Evolutionary conservation across 2,888 invertebrate species (phyloP), one percentile per base, ranked within the genome.

Genomic region (Drosophila kanekoi): DNA sequence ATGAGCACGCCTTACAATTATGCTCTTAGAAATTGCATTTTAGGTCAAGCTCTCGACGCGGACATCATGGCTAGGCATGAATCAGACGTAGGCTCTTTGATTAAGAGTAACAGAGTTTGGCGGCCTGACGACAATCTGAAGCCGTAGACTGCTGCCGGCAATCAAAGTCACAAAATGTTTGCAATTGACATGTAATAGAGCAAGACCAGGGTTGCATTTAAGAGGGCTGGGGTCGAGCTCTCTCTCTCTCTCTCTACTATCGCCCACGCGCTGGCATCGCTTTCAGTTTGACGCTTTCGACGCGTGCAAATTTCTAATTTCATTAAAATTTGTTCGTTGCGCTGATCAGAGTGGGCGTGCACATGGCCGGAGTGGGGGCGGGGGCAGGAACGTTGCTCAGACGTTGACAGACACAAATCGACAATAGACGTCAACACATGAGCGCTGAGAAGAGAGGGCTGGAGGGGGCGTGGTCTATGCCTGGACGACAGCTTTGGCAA

Each of bases 401-500:
- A 88, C 89, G 82, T 83, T 83, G 83, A 83, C 87, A 83, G 83
- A 70, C 88, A 82, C 83, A 76, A 87, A 89, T 83, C 87, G 89
- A 69, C 89, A 88, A 83, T 88, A 84, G 89, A 88, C 81, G 87
- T 87, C 89, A 84, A 71, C 64, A 70, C 76, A 75, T 70, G 56
- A 40, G 43, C 44, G 45, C 20, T 10, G 59, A 9, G 11, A 1
- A 18, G 37, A 11, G 11, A 16, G 20, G n/a, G 28, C 10, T 8
- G 20, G 38, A 20, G 16, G 35, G 23, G 52, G 54, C 68, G 59
- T 52, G 73, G 56, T 45, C 38, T 5, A 20, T 58, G 54, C 35
- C 37, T 58, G 64, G 51, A 44, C 52, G 62, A 81, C 85, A 74
- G 84, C 84, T 76, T 72, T 74, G 74, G 85, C 81, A 84, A 78